Conservation (phyloP, 2,113 vertebrate genomes). For the Meles meles region DNA sequence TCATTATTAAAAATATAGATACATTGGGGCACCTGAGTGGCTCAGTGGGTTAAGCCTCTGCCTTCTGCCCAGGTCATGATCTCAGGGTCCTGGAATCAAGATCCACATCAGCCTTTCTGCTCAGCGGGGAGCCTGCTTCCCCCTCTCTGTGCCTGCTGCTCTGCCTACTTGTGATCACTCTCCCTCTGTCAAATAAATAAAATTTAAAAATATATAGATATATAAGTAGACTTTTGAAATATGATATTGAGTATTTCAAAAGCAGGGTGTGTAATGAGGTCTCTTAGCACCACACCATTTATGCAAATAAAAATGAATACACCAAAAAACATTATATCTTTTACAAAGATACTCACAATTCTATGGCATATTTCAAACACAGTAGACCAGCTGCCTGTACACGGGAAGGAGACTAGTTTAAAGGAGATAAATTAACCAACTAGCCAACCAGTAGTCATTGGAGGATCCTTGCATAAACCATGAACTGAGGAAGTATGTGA, state of each 20-base stretch:
- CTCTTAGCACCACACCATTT: neutral
- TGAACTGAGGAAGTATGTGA: neutral
- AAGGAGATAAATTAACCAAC: neutral
- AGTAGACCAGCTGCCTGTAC: neutral
- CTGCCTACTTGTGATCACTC: no score
- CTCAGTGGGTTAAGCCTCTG: no score
- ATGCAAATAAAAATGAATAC: neutral
- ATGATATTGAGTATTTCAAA: neutral
- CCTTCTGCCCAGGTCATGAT: no score
- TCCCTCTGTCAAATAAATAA: no score
- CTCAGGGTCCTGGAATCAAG: no score
- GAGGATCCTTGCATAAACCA: neutral
- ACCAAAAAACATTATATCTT: neutral
- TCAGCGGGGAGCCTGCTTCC: no score
- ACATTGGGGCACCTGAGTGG: no score
- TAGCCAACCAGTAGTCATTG: neutral
- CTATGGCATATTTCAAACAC: neutral
- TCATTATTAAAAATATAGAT: slow-evolving; percentile 17
- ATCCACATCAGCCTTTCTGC: no score
- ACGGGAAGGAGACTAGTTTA: neutral
- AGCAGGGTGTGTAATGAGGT: neutral
- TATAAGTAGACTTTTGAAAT: slow-evolving; percentile 4
- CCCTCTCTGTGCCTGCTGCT: no score
- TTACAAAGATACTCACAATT: neutral
- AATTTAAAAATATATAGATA: no score